These are phyloP conservation scores for Amphilophus citrinellus DNA, from an alignment of 2,113 vertebrate genomes.

Conservation along the genomic window DNA sequence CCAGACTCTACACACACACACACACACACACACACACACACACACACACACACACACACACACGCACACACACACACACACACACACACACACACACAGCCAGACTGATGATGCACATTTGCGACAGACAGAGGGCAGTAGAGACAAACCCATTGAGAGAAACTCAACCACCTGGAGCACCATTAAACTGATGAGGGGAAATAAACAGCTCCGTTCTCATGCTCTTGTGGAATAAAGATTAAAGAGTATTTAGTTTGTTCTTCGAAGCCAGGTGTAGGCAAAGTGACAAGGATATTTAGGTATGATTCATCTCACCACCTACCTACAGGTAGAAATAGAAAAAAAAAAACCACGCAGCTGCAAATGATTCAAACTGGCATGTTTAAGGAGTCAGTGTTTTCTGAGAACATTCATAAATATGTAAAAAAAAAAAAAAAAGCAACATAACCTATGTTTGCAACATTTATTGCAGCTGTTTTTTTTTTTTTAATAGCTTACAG, in stretches of 20 bases:
- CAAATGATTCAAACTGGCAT: neutral
- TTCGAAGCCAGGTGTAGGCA: neutral
- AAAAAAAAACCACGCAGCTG: neutral
- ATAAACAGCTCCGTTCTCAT: neutral
- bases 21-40: neutral
- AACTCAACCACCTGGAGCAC: neutral
- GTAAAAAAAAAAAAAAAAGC: too few species aligned
- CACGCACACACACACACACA: neutral
- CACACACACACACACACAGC: neutral
- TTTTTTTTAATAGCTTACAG: neutral
- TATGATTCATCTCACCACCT: neutral
- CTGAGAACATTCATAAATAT: neutral
- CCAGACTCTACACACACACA: slow-evolving; percentile 13
- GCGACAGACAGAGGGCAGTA: slow-evolving; percentile 61
- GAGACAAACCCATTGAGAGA: slow-evolving; percentile 26
- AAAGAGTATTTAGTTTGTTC: neutral
- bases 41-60: neutral
- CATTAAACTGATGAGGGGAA: slow-evolving; percentile 1
- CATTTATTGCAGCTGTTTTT: neutral
- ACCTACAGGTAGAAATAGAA: neutral
- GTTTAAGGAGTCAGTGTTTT: neutral
- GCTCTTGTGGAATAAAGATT: neutral
- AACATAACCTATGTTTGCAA: neutral
- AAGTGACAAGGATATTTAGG: neutral
- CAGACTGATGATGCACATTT: neutral